Evolutionary conservation across 2,797 vertebrate species (phyloP), one percentile per base, ranked within the genome.

Genomic region (Babyrousa celebensis): DNA sequence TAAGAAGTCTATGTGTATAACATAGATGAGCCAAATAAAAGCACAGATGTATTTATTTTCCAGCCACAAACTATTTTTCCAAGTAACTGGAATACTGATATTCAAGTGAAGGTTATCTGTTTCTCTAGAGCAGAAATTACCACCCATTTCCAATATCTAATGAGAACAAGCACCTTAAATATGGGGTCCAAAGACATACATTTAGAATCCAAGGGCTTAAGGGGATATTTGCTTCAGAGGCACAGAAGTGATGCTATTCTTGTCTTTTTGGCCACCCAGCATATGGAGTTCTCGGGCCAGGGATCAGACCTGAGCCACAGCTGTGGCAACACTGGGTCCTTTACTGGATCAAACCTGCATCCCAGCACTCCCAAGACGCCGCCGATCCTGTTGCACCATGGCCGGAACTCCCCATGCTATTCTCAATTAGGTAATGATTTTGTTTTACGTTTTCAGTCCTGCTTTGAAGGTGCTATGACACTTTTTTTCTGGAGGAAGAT

Each of bases 61-160:
- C 11, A 1, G 4, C 79, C 85, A 90, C 12, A 67, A 43, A 29
- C 5, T 78, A n/a, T 29, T 88, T 89, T 67, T 40, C 79, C 32
- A 85, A 65, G 32, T 75, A 60, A 58, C 29, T 83, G 18, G 3
- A 40, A 83, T 62, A 62, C 5, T 36, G 32, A 56, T 80, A 89
- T 43, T 36, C 8, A 43, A 74, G 21, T 56, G 68, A 68, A 78
- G 32, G 25, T 48, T 83, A 20, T 8, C 5, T 85, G 3, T 72
- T 79, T 92, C 16, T 85, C 84, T 65, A 52, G 70, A 40, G 65
- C 27, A 87, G 48, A 54, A 82, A 83, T 70, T 25, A 84, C 32
- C 74, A 85, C 32, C 10, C 20, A 52, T 1, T 16, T 68, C 78
- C 7, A n/a, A 27, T 40, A 80, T 9, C 17, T 27, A 3, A 23